Percentiles rank a stretch among this genome's conserved stretches.
Conservation (phyloP, 2,113 vertebrate genomes). For the Sinocyclocheilus rhinocerous region DNA sequence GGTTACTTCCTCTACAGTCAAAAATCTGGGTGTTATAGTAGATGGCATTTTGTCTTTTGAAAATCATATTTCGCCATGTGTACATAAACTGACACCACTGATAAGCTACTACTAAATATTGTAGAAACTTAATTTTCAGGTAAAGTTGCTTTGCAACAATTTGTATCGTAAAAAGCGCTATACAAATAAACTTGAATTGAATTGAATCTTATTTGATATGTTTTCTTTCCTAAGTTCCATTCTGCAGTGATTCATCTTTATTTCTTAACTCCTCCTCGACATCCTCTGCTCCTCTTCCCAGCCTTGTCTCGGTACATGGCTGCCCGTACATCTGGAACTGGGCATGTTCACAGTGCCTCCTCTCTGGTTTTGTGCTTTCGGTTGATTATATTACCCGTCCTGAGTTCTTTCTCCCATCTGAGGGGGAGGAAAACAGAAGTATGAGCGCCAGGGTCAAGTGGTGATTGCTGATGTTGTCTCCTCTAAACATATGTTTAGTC, state of each 20-base stretch:
- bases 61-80: no score
- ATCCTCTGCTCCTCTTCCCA: constrained; percentile 35
- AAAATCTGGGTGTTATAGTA: no score
- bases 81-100: no score
- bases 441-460: constrained; percentile 83
- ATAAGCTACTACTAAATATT: no score
- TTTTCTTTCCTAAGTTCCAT: neutral
- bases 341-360: constrained; percentile 78
- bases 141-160: no score
- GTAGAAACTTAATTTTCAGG: no score
- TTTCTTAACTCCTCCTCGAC: neutral
- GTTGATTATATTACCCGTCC: constrained; percentile 80
- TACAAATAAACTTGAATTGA: no score
- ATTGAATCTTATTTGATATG: neutral
- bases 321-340: constrained; percentile 86
- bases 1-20: no score
- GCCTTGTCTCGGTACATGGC: constrained; percentile 72
- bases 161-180: no score
- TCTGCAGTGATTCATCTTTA: constrained; percentile 25
- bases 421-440: constrained; percentile 52
- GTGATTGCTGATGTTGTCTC: constrained; percentile 81
- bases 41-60: no score
- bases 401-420: constrained; percentile 65
- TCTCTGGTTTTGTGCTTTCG: constrained; percentile 81
- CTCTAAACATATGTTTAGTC: constrained; percentile 81